Conservation (phyloP, 2,888 invertebrate genomes). For the Ichneumon xanthorius region DNA sequence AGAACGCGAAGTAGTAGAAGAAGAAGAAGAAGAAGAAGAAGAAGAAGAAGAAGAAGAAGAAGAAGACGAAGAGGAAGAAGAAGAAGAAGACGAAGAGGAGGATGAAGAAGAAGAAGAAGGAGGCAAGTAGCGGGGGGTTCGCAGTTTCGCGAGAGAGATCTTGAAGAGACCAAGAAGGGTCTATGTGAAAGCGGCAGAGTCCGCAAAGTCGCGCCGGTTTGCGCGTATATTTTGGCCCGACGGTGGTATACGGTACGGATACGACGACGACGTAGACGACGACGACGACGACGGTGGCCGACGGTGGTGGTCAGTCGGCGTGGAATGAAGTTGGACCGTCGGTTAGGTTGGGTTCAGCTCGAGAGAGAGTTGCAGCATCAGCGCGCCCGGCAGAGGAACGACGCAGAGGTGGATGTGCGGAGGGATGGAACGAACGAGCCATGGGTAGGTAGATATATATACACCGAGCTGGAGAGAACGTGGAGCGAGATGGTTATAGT, state of each 20-base stretch:
- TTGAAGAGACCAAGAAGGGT: slow-evolving; percentile 47
- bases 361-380: slow-evolving; percentile 75
- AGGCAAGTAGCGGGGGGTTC: slow-evolving; percentile 15
- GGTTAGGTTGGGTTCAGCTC: slow-evolving; percentile 83
- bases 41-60: background rate
- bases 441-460: slow-evolving; percentile 29
- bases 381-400: slow-evolving; percentile 74
- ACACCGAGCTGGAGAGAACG: slow-evolving; percentile 37
- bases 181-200: slow-evolving; percentile 34
- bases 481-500: slow-evolving; percentile 48
- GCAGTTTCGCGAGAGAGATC: slow-evolving; percentile 19
- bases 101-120: background rate
- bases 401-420: slow-evolving; percentile 65
- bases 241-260: slow-evolving; percentile 54
- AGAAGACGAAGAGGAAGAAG: slow-evolving; percentile 11
- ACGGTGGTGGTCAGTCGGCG: slow-evolving; percentile 85
- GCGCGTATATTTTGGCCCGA: slow-evolving; percentile 41
- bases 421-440: slow-evolving; percentile 62
- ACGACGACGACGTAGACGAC: slow-evolving; percentile 68
- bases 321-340: slow-evolving; percentile 83
- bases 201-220: slow-evolving; percentile 17
- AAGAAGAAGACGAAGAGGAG: background rate
- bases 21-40: slow-evolving; percentile 2
- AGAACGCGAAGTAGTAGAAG: background rate
- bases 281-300: slow-evolving; percentile 79